A percentile compares a stretch with the other conserved stretches of the same genome.
Conservation (phyloP, 2,797 vertebrate genomes). For the Protonibea diacanthus region DNA sequence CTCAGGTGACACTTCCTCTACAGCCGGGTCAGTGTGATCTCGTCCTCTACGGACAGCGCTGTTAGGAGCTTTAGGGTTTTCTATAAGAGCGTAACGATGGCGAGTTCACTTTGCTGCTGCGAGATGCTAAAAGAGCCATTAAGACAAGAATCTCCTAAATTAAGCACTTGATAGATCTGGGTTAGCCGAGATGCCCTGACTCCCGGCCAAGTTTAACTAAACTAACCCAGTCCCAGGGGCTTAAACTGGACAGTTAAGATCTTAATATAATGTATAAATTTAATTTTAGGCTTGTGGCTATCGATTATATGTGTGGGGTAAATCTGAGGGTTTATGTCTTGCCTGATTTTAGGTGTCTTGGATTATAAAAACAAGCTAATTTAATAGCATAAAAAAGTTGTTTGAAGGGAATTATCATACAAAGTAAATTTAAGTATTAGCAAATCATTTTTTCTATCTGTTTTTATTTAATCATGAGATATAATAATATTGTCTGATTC, state of each 20-base stretch:
- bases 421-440: background rate
- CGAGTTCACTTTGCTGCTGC: background rate
- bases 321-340: background rate
- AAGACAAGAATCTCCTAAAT: background rate
- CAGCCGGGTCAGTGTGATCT: conserved; percentile 24
- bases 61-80: background rate
- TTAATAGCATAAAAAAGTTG: background rate
- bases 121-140: background rate
- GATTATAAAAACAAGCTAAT: background rate
- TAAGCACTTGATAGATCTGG: background rate
- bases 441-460: background rate
- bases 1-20: conserved; percentile 40
- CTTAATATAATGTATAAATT: background rate
- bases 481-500: conserved; percentile 7
- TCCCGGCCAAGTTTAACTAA: background rate
- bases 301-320: too few relatives aligned
- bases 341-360: background rate
- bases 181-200: too few relatives aligned
- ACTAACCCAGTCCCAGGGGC: background rate
- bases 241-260: background rate
- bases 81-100: background rate
- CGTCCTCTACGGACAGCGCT: conserved; percentile 11
- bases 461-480: too few relatives aligned
- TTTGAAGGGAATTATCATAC: background rate
- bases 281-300: background rate